phyloP scores from a whole-genome alignment of 2,888 invertebrate species.

The Campaea margaritaria region DNA sequence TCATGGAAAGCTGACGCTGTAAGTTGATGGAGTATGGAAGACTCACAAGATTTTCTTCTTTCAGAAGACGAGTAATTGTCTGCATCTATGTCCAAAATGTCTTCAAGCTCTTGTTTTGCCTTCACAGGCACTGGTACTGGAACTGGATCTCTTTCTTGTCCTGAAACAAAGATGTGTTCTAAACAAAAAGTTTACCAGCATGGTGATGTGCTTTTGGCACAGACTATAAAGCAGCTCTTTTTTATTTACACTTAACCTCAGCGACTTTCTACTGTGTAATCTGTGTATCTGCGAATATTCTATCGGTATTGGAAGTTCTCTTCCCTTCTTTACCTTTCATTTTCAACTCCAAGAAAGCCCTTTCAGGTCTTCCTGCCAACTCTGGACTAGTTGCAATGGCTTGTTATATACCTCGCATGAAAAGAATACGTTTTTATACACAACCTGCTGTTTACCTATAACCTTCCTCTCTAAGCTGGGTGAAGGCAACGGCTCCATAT shows the following conservation, averaged over 20 bases:
- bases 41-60: constrained; percentile 74
- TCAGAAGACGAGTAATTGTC: constrained; percentile 73
- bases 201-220: no score
- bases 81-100: constrained; percentile 74
- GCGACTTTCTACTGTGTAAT: no score
- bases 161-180: constrained; percentile 43
- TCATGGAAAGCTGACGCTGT: background rate
- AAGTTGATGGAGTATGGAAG: background rate
- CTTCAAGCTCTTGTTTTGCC: constrained; percentile 75
- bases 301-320: no score
- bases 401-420: no score
- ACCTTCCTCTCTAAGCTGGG: constrained; percentile 69
- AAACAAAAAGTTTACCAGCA: no score
- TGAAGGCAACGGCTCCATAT: constrained; percentile 61
- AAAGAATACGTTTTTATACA: background rate
- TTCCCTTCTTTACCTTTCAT: no score
- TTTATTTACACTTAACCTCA: background rate
- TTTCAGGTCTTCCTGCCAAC: no score
- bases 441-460: constrained; percentile 53
- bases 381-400: no score
- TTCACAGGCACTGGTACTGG: constrained; percentile 51
- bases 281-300: no score
- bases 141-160: constrained; percentile 75
- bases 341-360: no score
- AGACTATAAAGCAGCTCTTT: no score